Conservation (phyloP, 2,888 invertebrate genomes). For the Neoaliturus tenellus region DNA sequence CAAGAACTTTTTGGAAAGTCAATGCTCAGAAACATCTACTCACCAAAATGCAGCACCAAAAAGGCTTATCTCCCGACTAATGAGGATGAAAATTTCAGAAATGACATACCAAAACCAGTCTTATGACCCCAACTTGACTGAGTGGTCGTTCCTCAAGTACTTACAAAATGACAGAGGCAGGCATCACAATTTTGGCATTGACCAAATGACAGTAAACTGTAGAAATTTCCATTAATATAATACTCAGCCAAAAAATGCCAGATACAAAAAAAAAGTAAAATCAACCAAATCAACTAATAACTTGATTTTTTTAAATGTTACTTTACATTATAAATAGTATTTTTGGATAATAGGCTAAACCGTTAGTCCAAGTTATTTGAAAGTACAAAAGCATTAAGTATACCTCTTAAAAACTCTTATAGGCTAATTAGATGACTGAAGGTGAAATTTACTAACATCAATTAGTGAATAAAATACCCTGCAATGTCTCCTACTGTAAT, state of each 20-base stretch:
- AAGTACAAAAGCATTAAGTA: too few relatives aligned
- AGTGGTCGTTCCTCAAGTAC: background rate
- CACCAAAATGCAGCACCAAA: conserved; percentile 16
- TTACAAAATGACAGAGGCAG: conserved; percentile 19
- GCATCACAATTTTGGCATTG: conserved; percentile 25
- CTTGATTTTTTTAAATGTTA: too few relatives aligned
- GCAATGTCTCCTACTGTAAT: too few relatives aligned
- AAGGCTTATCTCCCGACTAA: conserved; percentile 1
- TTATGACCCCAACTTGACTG: background rate
- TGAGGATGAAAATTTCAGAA: background rate
- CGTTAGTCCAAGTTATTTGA: too few relatives aligned
- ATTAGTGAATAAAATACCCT: too few relatives aligned
- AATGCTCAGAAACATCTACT: conserved; percentile 18
- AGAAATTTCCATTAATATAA: background rate
- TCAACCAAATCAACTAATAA: too few relatives aligned
- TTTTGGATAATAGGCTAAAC: too few relatives aligned
- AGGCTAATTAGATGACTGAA: too few relatives aligned
- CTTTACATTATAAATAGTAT: too few relatives aligned
- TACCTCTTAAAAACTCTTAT: too few relatives aligned
- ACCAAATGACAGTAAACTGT: background rate
- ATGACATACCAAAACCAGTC: conserved; percentile 20
- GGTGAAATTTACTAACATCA: too few relatives aligned
- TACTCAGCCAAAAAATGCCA: background rate
- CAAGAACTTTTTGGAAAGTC: background rate
- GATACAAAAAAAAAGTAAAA: background rate